A percentile compares a stretch with the other conserved stretches of the same genome.
Evolutionary conservation across 2,888 invertebrate species (phyloP).

Genomic region (Platerodrilus igneus): DNA sequence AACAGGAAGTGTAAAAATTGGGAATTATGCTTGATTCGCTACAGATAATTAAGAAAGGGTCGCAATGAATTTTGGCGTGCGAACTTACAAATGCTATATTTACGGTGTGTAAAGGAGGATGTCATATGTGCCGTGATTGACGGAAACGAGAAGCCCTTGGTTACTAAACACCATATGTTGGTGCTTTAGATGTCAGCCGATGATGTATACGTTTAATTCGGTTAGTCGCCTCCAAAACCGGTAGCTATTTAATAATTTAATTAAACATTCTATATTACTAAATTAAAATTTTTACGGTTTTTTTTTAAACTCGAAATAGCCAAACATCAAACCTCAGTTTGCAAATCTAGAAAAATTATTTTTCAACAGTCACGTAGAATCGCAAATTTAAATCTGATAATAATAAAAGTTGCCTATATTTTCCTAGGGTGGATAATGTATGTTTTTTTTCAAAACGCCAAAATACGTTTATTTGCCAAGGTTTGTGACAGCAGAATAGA

Average conservation of each 20-base stretch:
- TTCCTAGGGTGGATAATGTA: no score
- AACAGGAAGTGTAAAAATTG: conserved; percentile 31
- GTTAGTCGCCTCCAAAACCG: neutral
- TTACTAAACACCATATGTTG: conserved; percentile 21
- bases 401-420: no score
- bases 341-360: no score
- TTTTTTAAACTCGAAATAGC: no score
- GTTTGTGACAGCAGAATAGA: no score
- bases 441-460: no score
- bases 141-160: conserved; percentile 41
- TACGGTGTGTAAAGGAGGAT: conserved; percentile 27
- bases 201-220: neutral
- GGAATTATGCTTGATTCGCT: conserved; percentile 36
- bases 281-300: no score
- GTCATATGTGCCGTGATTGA: conserved; percentile 42
- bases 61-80: conserved; percentile 29
- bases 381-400: no score
- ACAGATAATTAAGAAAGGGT: conserved; percentile 28
- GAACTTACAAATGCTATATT: conserved; percentile 30
- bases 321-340: no score
- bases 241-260: neutral
- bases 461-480: no score
- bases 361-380: no score
- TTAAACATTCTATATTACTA: no score
- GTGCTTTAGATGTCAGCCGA: neutral